Evolutionary conservation across 2,113 vertebrate genomes (phyloP).

Genomic region (Propithecus coquereli): DNA sequence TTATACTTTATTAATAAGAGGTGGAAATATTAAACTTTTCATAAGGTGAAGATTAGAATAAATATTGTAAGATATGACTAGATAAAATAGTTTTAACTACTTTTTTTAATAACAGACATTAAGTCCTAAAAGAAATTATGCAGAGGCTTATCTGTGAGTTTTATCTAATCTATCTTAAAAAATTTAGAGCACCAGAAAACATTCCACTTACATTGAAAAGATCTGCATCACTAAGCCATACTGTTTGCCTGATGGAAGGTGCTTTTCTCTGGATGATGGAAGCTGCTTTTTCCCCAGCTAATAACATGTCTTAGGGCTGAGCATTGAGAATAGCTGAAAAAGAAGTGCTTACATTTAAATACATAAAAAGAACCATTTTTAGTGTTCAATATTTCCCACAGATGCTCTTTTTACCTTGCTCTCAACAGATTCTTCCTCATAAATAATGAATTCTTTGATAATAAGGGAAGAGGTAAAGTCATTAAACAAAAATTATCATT

Average conservation of each 20-base stretch:
- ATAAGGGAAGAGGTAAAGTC: conserved; percentile 41
- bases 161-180: conserved; percentile 26
- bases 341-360: conserved; percentile 64
- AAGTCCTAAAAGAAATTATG: background rate
- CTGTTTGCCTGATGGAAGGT: background rate
- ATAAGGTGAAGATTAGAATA: conserved; percentile 41
- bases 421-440: conserved; percentile 46
- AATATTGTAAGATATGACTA: conserved; percentile 34
- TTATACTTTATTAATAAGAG: conserved; percentile 22
- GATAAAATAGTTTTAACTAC: conserved; percentile 23
- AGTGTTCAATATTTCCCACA: conserved; percentile 32
- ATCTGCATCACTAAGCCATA: background rate
- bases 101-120: background rate
- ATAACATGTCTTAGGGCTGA: conserved; percentile 30
- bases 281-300: conserved; percentile 16
- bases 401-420: conserved; percentile 55
- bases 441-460: conserved; percentile 59
- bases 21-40: conserved; percentile 19
- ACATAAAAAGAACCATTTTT: conserved; percentile 34
- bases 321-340: conserved; percentile 35
- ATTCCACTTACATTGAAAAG: background rate
- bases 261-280: conserved; percentile 28
- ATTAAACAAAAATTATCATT: conserved; percentile 57
- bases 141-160: conserved; percentile 24
- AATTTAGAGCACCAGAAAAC: background rate